phyloP scores from a whole-genome alignment of 2,797 vertebrate species.

The Rhadinocentrus ornatus region DNA sequence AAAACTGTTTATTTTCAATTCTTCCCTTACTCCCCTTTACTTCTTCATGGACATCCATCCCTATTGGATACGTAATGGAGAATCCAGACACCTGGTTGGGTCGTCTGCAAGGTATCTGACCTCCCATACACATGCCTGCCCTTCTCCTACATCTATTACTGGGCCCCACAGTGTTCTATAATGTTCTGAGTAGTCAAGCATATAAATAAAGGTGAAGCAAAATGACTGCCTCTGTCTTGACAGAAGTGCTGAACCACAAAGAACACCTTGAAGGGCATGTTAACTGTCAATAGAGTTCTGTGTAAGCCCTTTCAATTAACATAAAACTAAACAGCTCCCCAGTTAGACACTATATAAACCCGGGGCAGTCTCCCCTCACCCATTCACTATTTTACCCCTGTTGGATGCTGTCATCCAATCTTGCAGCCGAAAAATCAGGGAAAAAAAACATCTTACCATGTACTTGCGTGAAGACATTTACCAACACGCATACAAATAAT shows the following conservation, averaged over 20 bases:
- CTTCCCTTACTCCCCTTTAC: slow-evolving; percentile 51
- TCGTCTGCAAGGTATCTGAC: slow-evolving; percentile 69
- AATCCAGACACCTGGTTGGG: slow-evolving; percentile 71
- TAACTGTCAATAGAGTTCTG: slow-evolving; percentile 88
- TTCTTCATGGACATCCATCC: slow-evolving; percentile 21
- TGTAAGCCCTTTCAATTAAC: slow-evolving; percentile 86
- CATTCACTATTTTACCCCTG: slow-evolving; percentile 52
- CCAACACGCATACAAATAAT: slow-evolving; percentile 73
- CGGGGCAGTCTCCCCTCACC: slow-evolving; percentile 65
- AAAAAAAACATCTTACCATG: slow-evolving; percentile 78
- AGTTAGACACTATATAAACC: slow-evolving; percentile 76
- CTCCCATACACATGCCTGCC: slow-evolving; percentile 65
- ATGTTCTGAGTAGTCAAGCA: slow-evolving; percentile 96
- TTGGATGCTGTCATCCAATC: slow-evolving; percentile 70
- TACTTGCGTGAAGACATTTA: slow-evolving; percentile 68
- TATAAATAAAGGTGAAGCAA: slow-evolving; percentile 96
- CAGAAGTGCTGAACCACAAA: slow-evolving; percentile 99
- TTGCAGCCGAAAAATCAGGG: slow-evolving; percentile 64
- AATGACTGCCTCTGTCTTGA: slow-evolving; percentile 95
- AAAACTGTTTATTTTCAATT: slow-evolving; percentile 49
- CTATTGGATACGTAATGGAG: slow-evolving; percentile 57
- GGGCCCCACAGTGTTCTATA: slow-evolving; percentile 81
- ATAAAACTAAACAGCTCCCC: slow-evolving; percentile 85
- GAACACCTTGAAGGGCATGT: slow-evolving; percentile 90
- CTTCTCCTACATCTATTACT: slow-evolving; percentile 76